Evolutionary conservation across 2,797 vertebrate species (phyloP), one percentile per base, ranked within the genome.

Genomic region (Monodelphis domestica): DNA sequence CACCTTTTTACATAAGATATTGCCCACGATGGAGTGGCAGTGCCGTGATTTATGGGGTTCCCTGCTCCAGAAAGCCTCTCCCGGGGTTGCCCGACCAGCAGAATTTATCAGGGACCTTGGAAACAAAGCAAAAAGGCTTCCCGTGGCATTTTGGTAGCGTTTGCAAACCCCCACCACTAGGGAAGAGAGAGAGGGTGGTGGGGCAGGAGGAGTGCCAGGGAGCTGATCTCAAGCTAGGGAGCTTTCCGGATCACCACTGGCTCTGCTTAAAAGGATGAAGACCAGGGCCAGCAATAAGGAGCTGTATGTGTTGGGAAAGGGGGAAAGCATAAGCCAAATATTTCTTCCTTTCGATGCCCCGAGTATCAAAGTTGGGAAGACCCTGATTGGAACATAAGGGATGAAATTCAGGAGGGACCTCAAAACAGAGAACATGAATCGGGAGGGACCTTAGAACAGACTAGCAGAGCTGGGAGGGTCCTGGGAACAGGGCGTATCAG

Each of bases 21-120:
- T 97, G 98, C 98, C 96, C 97, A 93, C 88, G 0, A 93, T 0
- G 96, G 98, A 97, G 97, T 52, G 93, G 98, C 98, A 97, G 98
- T 97, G 97, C 96, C 97, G 98, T 99, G 99, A 99, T 99, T 99
- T 99, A 99, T 99, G 99, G 98, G 98, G 98, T 98, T 97, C 97
- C 97, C 97, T 95, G 96, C 97, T 98, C 97, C 96, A 91, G 90
- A 96, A 97, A 98, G 94, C 97, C 97, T 96, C 97, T 97, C 97
- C 95, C 98, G 98, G 98, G 98, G 98, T 98, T 98, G 97, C 97
- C 97, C 96, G 96, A 97, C 98, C 96, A 0, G 98, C 97, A 98
- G 99, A 98, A 99, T 98, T 98, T 98, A 98, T 97, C 99, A 98
- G 98, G 97, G 98, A 98, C 92, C 98, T 98, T 97, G 98, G 98